Conservation (phyloP, 1,140 invertebrate species). For the Drosophila nigrodunni region DNA sequence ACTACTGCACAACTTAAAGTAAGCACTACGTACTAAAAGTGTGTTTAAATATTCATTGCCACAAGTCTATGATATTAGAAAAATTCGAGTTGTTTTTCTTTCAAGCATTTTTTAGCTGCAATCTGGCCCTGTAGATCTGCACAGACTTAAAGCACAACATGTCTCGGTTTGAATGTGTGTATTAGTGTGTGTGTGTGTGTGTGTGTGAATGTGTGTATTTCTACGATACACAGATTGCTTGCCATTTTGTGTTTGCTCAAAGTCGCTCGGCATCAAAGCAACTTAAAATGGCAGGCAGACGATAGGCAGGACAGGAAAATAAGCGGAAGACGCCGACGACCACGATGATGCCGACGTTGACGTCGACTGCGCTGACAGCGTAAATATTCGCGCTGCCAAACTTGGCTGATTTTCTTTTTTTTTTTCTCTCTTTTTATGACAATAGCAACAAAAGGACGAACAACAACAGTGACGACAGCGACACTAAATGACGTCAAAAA, state of each 20-base stretch:
- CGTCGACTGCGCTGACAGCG: conserved; percentile 41
- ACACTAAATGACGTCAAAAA: conserved; percentile 59
- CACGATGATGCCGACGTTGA: conserved; percentile 45
- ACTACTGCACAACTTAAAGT: too few species aligned
- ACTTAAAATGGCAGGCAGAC: conserved; percentile 8
- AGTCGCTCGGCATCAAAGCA: conserved; percentile 47
- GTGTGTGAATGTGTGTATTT: neutral
- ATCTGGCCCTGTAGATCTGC: conserved; percentile 10
- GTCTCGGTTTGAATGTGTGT: neutral
- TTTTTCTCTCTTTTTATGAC: conserved; percentile 44
- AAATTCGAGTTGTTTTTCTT: neutral
- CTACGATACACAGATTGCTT: conserved; percentile 1
- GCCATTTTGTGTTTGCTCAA: conserved; percentile 36
- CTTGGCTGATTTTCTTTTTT: conserved; percentile 38
- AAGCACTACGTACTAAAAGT: too few species aligned
- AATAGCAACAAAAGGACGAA: conserved; percentile 38
- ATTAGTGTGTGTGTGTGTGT: neutral
- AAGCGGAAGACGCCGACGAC: conserved; percentile 34
- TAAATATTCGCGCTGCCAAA: conserved; percentile 49
- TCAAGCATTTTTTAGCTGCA: conserved; percentile 1
- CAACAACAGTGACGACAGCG: conserved; percentile 11
- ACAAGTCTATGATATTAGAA: too few species aligned
- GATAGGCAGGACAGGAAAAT: conserved; percentile 15
- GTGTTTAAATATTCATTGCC: too few species aligned
- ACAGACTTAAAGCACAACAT: neutral